Base-by-base conservation (phyloP, 2,113 vertebrate genomes). In the Arvicanthis niloticus region DNA sequence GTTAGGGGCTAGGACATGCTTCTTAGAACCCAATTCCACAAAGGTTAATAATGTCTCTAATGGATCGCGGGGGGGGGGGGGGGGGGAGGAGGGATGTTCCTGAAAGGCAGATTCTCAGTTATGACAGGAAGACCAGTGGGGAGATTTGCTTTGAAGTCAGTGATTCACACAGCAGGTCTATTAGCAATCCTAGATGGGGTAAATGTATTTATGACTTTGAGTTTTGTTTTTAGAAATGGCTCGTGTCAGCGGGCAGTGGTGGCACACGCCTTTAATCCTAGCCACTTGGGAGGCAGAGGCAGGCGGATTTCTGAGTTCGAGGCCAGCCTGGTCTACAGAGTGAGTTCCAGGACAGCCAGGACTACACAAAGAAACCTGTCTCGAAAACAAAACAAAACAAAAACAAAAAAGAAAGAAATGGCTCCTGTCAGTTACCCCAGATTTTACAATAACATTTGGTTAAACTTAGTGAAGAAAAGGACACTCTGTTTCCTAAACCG, bases 151-250 rank as follows among this genome's bases (percentile, higher is more conserved):
- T 67, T 31, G 60, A 75, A 94, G 42, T 42, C 67, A 89, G 31
- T 40, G 70, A 67, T 65, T 60, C n/a, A 58, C 37, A 42, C 37
- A 42, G 8, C 34, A n/a, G 48, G 48, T 42, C 8, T 53, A 84
- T 6, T 16, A 40, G 48, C 0, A 29, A 40, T 78, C 34, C 48
- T 75, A n/a, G 60, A 34, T 6, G 48, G 65, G 10, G n/a, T 72
- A 62, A 92, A 94, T 48, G 53, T 9, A 65, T 10, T 84, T 45
- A 72, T 1, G 37, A 60, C 48, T 56, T 76, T 53, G 58, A 68
- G 26, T 90, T 77, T 92, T 91, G 5, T 60, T 92, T 96, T 75
- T 70, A 88, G 86, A 91, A 94, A 65, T 60, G 89, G 51, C 68
- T 90, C 26, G 58, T 70, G 5, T 78, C 48, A 51, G 31, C n/a